These are phyloP conservation scores for Morelia viridis DNA, from an alignment of 2,797 vertebrate genomes.

Conservation along the genomic window DNA sequence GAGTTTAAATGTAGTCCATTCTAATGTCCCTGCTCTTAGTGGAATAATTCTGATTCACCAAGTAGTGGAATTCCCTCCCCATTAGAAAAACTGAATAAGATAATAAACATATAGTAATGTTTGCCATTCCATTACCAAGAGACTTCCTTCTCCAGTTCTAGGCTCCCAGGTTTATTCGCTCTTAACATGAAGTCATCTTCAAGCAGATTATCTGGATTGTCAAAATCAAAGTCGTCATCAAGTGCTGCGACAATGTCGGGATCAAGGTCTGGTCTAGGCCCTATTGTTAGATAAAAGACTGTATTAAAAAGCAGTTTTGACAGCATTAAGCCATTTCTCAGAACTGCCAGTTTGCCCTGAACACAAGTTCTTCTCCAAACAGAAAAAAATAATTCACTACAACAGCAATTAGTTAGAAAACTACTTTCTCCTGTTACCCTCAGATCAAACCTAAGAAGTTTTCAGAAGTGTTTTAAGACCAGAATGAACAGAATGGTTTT, in stretches of 20 bases:
- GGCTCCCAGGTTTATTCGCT: conserved; percentile 76
- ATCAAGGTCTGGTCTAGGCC: conserved; percentile 92
- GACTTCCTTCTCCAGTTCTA: not conserved
- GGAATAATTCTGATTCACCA: not conserved
- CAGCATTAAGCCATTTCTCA: conserved; percentile 13
- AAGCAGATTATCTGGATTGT: conserved; percentile 88
- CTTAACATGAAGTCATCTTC: conserved; percentile 92
- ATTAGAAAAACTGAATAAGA: not conserved
- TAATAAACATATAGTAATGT: not conserved
- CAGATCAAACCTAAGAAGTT: not conserved
- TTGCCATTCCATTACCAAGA: conserved; percentile 64
- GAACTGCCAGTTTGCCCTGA: not conserved
- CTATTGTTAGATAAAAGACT: conserved; percentile 66
- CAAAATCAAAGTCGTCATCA: conserved; percentile 94
- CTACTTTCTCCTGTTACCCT: not conserved
- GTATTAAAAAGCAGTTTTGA: conserved; percentile 4
- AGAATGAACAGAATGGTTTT: no score
- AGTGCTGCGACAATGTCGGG: conserved; percentile 95
- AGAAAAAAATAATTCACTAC: not conserved
- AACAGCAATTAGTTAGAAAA: not conserved
- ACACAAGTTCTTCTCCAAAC: not conserved
- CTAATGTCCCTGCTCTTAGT: not conserved
- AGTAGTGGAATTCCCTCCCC: not conserved
- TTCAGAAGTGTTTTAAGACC: not conserved
- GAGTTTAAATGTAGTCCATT: not conserved